phyloP scores from a whole-genome alignment of 2,113 vertebrate genomes.

The Arvicanthis niloticus region DNA sequence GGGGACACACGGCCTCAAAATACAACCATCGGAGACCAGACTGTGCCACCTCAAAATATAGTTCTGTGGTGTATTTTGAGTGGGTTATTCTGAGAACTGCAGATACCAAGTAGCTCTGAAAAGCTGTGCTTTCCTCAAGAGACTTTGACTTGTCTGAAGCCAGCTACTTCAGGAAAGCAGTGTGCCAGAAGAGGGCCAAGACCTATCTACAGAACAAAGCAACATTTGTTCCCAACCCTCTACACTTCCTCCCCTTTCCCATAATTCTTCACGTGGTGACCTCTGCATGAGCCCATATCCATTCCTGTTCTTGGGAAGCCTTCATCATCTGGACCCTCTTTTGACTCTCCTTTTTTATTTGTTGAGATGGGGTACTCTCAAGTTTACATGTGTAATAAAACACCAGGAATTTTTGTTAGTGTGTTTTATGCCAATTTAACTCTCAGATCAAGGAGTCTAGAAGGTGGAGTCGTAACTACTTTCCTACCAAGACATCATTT shows the following conservation, averaged over 20 bases:
- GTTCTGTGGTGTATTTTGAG: neutral
- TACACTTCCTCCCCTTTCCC: neutral
- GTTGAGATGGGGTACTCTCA: neutral
- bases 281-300: neutral
- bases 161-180: neutral
- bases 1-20: neutral
- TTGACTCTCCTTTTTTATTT: neutral
- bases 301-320: neutral
- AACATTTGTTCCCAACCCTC: neutral
- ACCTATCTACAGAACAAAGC: neutral
- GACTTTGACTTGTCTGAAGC: neutral
- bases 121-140: neutral
- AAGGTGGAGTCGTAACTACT: neutral
- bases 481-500: neutral
- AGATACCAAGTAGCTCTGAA: neutral
- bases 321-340: neutral
- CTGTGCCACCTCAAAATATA: conserved; percentile 9
- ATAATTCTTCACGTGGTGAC: neutral
- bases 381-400: neutral
- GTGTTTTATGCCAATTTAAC: neutral
- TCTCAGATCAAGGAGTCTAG: neutral
- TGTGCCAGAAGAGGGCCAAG: neutral
- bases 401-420: neutral
- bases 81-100: conserved; percentile 45
- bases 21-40: neutral